Evolutionary conservation across 2,888 invertebrate species (phyloP).

Genomic region (Helleia helle): DNA sequence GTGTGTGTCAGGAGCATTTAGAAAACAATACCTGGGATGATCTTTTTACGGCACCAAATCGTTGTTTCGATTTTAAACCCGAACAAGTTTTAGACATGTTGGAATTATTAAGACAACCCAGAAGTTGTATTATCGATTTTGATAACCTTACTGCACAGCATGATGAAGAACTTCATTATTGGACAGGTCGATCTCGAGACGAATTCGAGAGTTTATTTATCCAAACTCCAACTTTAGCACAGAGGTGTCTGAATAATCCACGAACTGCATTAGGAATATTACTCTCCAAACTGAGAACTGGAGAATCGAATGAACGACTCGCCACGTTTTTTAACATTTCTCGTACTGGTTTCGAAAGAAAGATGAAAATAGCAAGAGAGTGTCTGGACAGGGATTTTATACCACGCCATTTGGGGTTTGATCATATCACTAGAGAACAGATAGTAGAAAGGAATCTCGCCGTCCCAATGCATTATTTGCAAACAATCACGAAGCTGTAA

Average conservation of each 20-base stretch:
- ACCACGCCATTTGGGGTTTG: background rate
- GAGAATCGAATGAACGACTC: background rate
- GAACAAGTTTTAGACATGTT: background rate
- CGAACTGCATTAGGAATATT: background rate
- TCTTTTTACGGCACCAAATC: background rate
- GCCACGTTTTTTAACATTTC: conserved; percentile 1
- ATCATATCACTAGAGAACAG: background rate
- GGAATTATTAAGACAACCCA: background rate
- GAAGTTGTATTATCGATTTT: conserved; percentile 3
- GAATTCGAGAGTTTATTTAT: no score
- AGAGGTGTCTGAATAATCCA: background rate
- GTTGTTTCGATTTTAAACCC: conserved; percentile 1
- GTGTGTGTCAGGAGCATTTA: conserved; percentile 2
- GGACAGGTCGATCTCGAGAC: background rate
- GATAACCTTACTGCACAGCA: background rate
- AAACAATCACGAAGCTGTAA: background rate
- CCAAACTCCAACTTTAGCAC: no score
- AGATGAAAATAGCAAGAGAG: background rate
- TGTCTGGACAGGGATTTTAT: background rate
- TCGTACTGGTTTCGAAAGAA: background rate
- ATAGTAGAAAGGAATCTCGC: background rate
- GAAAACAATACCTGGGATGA: background rate
- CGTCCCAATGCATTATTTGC: no score
- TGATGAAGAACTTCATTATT: background rate
- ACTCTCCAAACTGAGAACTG: background rate